Percentiles rank a stretch among this genome's conserved stretches.
Evolutionary conservation across 2,888 invertebrate species (phyloP).

Genomic region (Acronicta leporina): DNA sequence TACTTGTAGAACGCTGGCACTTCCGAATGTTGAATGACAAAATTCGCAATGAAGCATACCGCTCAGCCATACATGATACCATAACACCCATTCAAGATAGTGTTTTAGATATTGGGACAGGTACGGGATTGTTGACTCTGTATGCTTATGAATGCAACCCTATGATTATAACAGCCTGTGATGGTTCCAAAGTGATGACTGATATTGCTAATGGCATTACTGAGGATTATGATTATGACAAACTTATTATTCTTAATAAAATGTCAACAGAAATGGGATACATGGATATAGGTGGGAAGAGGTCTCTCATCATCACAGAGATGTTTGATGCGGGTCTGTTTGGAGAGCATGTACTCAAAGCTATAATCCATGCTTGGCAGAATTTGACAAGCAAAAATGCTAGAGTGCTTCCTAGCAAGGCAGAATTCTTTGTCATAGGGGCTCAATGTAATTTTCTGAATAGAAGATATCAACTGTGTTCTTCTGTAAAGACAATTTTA

Average conservation of each 20-base stretch:
- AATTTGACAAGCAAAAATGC: constrained; percentile 85
- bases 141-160: constrained; percentile 90
- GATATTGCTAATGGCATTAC: constrained; percentile 86
- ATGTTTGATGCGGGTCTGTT: constrained; percentile 94
- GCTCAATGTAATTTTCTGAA: constrained; percentile 88
- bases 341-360: constrained; percentile 92
- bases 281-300: constrained; percentile 86
- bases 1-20: constrained; percentile 94
- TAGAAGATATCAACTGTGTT: constrained; percentile 80
- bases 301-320: constrained; percentile 92
- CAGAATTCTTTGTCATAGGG: constrained; percentile 90
- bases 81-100: constrained; percentile 80
- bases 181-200: constrained; percentile 90
- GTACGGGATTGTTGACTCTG: constrained; percentile 93
- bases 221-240: constrained; percentile 84
- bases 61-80: constrained; percentile 89
- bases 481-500: constrained; percentile 66
- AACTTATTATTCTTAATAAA: constrained; percentile 88
- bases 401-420: constrained; percentile 90
- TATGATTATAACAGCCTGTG: constrained; percentile 90
- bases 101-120: constrained; percentile 93
- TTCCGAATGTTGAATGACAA: constrained; percentile 95
- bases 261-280: constrained; percentile 89
- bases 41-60: constrained; percentile 91
- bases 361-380: constrained; percentile 92